These are phyloP conservation scores for Panthera uncia DNA, from an alignment of 2,113 vertebrate species.

Conservation along the genomic window DNA sequence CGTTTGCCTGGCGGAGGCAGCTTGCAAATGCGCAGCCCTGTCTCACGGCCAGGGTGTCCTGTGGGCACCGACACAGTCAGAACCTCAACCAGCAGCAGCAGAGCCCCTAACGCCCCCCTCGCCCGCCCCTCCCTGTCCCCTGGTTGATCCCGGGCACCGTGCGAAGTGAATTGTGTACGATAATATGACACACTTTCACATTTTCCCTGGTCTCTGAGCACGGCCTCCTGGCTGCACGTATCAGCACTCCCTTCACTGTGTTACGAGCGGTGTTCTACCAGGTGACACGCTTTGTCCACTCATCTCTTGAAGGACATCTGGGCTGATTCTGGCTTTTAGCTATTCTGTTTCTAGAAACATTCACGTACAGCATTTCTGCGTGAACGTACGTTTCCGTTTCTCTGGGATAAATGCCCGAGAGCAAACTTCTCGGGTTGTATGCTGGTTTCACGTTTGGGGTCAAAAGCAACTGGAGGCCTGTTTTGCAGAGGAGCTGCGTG, in stretches of 20 bases:
- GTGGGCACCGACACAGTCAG: background rate
- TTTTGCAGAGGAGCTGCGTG: background rate
- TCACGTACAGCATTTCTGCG: background rate
- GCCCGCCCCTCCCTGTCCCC: rapidly evolving
- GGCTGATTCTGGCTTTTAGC: background rate
- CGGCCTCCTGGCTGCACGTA: no score
- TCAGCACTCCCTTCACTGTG: no score
- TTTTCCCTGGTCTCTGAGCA: no score
- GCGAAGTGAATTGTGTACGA: no score
- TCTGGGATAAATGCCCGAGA: background rate
- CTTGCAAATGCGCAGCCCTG: background rate
- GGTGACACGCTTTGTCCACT: rapidly evolving
- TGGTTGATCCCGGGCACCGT: background rate
- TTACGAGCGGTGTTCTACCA: rapidly evolving
- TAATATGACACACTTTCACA: no score
- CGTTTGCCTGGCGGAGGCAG: rapidly evolving
- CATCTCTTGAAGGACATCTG: background rate
- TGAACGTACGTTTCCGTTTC: background rate
- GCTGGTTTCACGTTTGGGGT: background rate
- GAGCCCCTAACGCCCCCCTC: background rate
- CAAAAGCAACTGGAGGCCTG: background rate
- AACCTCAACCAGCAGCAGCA: background rate
- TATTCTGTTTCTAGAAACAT: background rate
- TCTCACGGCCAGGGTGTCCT: rapidly evolving
- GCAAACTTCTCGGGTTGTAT: rapidly evolving